Percentiles rank a stretch among this genome's conserved stretches.
Evolutionary conservation across 2,888 invertebrate genomes (phyloP).

Genomic region (Platycnemis pennipes): DNA sequence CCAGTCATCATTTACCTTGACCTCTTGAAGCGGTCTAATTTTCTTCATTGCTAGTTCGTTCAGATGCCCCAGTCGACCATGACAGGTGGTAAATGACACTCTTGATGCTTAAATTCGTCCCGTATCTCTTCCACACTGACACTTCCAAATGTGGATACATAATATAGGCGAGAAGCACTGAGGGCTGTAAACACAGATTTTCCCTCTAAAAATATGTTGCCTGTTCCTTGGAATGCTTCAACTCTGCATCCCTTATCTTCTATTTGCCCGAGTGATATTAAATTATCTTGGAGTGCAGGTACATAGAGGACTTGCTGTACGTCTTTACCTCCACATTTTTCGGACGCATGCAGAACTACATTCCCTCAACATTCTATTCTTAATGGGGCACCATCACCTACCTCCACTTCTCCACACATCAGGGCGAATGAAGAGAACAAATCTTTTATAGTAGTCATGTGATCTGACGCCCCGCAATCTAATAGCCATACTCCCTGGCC

Average conservation of each 20-base stretch:
- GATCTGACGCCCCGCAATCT: not conserved
- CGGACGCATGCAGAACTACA: not conserved
- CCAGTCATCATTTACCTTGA: not conserved
- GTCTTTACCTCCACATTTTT: not conserved
- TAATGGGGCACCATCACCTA: not conserved
- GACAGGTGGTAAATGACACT: conserved; percentile 44
- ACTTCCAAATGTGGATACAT: not conserved
- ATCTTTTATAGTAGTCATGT: too few relatives aligned
- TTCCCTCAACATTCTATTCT: not conserved
- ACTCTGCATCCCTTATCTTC: conserved; percentile 10
- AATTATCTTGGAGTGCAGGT: not conserved
- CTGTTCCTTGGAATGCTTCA: not conserved
- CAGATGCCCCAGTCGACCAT: conserved; percentile 51
- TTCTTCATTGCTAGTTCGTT: conserved; percentile 35
- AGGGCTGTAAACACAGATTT: not conserved
- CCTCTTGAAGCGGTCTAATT: not conserved
- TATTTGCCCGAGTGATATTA: not conserved
- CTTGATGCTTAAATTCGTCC: not conserved
- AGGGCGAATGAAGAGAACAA: not conserved
- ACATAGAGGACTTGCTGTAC: not conserved
- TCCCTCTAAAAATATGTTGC: not conserved
- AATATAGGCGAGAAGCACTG: not conserved
- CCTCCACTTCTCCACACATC: not conserved
- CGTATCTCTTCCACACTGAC: not conserved
- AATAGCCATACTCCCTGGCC: not conserved